Base-by-base conservation (phyloP, 2,888 invertebrate genomes). In the Dasypolia templi region DNA sequence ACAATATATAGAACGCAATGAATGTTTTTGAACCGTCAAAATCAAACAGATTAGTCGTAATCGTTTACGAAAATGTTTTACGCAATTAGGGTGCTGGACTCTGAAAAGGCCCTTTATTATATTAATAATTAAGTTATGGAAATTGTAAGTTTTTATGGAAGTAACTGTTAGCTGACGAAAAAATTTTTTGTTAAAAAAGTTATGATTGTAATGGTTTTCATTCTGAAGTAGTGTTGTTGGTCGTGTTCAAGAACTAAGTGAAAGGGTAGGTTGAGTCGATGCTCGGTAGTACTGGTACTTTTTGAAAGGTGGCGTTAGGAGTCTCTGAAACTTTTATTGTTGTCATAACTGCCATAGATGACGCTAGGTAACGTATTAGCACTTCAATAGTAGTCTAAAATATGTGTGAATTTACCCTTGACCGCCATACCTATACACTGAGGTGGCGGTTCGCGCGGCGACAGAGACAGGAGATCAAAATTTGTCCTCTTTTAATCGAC, bases 291-390 rank as follows among this genome's bases (percentile, higher is more conserved):
- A 49, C 39, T n/a, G n/a, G 32, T 17, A 22, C 7, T 22, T 9
- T 29, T 65, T 42, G 56, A 58, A 51, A 75, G 75, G 42, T 58
- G 75, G 49, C 65, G 49, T 32, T 75, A 75, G 49, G 17, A 75
- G 29, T 55, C 6, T 42, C 19, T 32, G 19, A 39, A 74, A 49
- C 22, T 19, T 39, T 4, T 64, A 12, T 22, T 22, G 32, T 32
- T 32, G 42, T 19, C 6, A 6, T 32, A 29, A 56, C 11, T 51
- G 17, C 3, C 39, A 39, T 26, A 74, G 46, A 72, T 73, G 72
- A 12, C 35, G 74, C 46, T 55, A 74, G 29, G 46, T 26, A 67
- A 49, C 11, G 4, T 42, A 39, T 3, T 11, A 42, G 32, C 70
- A 22, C 12, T 64, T 35, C 2, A 35, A 14, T 19, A 59, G 9